Percentiles rank a stretch among this genome's conserved stretches.
Evolutionary conservation across 30 jellyfish, hydroid and myxozoan species (phyloP).

Genomic region (Aurelia aurita complex sp. Pacific): DNA sequence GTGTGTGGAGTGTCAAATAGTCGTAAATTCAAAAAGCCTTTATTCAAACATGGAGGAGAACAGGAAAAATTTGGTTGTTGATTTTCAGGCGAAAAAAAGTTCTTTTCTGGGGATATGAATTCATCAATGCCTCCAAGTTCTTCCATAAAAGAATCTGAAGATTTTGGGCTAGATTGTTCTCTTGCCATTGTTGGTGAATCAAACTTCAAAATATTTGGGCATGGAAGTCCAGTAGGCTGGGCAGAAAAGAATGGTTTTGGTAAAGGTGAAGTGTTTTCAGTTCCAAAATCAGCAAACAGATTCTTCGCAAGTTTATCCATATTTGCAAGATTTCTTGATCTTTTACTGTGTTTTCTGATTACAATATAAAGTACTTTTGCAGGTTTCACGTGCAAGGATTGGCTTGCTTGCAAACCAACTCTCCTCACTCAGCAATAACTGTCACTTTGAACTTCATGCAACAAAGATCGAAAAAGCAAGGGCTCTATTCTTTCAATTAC

Average conservation of each 20-base stretch:
- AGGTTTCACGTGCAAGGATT: not conserved
- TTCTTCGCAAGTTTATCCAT: conserved; percentile 79
- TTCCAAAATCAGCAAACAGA: conserved; percentile 54
- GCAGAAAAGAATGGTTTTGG: conserved; percentile 17
- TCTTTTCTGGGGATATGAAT: conserved; percentile 75
- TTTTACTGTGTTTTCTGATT: not conserved
- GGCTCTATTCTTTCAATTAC: no score
- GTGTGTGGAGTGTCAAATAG: conserved; percentile 94
- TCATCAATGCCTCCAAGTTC: conserved; percentile 59
- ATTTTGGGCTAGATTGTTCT: conserved; percentile 55
- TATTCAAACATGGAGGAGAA: conserved; percentile 91
- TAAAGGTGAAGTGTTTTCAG: conserved; percentile 13
- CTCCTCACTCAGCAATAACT: no score
- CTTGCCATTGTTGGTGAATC: conserved; percentile 24
- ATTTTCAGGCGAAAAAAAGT: conserved; percentile 11
- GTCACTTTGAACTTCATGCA: no score
- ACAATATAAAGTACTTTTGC: not conserved
- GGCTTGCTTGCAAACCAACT: not conserved
- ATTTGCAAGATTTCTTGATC: not conserved
- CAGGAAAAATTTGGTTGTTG: conserved; percentile 25
- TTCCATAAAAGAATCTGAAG: conserved; percentile 72
- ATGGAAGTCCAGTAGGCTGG: conserved; percentile 17
- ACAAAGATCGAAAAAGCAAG: no score
- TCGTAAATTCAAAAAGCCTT: conserved; percentile 75
- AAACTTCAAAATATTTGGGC: not conserved